Base-by-base conservation (phyloP, 2,888 invertebrate genomes). In the Cantharis rustica region DNA sequence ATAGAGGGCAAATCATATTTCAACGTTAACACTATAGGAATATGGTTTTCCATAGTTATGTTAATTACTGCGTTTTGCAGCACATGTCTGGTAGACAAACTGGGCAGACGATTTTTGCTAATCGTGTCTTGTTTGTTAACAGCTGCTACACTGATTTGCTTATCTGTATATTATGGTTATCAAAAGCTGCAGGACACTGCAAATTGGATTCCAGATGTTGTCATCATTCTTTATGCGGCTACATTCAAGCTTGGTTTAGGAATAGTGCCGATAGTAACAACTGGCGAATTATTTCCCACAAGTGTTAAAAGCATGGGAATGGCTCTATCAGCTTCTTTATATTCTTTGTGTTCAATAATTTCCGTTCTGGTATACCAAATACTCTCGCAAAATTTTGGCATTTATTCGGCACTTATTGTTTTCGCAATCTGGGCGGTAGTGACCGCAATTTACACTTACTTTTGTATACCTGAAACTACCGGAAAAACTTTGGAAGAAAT, bases 1-100 rank as follows among this genome's bases (percentile, higher is more conserved):
- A 76, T 80, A 16, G 80, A 82, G 27, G 85, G 86, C 3, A 84
- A 84, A 5, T 83, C 85, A 5, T 81, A 82, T 72, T 84, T 86
- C 62, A 80, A 85, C 27, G 75, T 80, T 10, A 79, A 79, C 16
- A 15, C 61, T 0, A 23, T 73, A 3, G 76, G 77, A n/a, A 78
- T 79, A 3, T 9, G 13, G 13, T 66, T 66, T 20, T 66, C 20
- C 0, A 13, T 66, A 3, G 16, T 17, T 20, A 66, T 20, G 64
- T 66, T 66, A n/a, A 7, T 66, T 20, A 23, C 64, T 16, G 64
- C 64, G 9, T 66, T 66, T 13, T 2, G 17, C 23, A 20, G 20
- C 10, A 23, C 64, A 2, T 20, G 16, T n/a, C 20, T 66, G 13
- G 64, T 66, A 3, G 64, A 66, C n/a, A 20, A 10, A 23, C 11